Percentiles rank a stretch among this genome's conserved stretches.
Evolutionary conservation across 30 jellyfish, hydroid and myxozoan genomes (phyloP).

Genomic region (Hydractinia echinata): DNA sequence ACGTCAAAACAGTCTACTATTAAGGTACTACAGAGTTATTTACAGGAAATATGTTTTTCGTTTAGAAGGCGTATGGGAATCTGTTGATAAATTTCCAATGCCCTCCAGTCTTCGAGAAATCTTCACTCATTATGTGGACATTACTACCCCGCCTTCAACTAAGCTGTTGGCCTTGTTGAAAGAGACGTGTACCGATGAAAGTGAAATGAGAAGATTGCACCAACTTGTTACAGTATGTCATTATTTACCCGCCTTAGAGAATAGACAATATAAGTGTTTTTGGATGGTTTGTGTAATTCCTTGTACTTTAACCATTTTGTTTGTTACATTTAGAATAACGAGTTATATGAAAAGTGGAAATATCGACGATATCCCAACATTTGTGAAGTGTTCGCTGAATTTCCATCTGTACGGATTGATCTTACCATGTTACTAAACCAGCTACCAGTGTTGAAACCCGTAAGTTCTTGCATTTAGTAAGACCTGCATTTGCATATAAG

Average conservation of each 20-base stretch:
- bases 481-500: no score
- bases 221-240: constrained; percentile 62
- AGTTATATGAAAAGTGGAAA: constrained; percentile 80
- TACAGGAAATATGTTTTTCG: no score
- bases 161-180: constrained; percentile 56
- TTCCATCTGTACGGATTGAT: constrained; percentile 62
- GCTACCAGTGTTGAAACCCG: constrained; percentile 79
- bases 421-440: constrained; percentile 56
- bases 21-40: no score
- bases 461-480: not conserved
- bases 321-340: constrained; percentile 34
- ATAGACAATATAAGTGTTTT: no score
- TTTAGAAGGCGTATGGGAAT: no score
- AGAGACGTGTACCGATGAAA: constrained; percentile 45
- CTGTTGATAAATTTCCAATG: constrained; percentile 55
- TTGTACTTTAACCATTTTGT: not conserved
- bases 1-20: no score
- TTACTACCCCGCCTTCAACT: constrained; percentile 84
- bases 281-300: no score
- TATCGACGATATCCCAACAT: constrained; percentile 51
- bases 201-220: constrained; percentile 37
- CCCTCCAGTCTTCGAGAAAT: constrained; percentile 67
- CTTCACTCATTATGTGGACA: constrained; percentile 55
- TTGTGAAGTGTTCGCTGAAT: constrained; percentile 64
- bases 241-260: no score